These are phyloP conservation scores for Pogonophryne albipinna DNA, from an alignment of 2,797 vertebrate species.

Conservation along the genomic window DNA sequence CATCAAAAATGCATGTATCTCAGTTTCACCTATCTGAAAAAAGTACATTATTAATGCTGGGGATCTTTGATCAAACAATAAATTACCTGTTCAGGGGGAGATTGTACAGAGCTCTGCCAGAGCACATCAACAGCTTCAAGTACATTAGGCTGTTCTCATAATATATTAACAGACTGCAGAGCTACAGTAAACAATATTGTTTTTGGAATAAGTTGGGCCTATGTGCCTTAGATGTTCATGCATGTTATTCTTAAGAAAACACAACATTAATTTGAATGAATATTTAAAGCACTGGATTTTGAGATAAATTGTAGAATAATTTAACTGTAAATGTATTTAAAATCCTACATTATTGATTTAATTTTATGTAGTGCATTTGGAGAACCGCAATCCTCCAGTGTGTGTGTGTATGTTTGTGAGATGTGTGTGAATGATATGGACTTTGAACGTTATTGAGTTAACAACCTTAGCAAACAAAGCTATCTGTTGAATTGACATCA, in stretches of 20 bases:
- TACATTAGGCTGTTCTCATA: neutral
- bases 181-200: neutral
- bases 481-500: neutral
- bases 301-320: neutral
- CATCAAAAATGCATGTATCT: slow-evolving; percentile 80
- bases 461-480: slow-evolving; percentile 45
- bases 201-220: neutral
- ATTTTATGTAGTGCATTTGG: neutral
- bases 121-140: slow-evolving; percentile 20
- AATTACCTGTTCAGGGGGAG: slow-evolving; percentile 64
- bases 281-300: neutral
- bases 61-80: slow-evolving; percentile 84
- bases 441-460: slow-evolving; percentile 9
- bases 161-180: neutral
- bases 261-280: neutral
- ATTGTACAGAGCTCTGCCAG: slow-evolving; percentile 57
- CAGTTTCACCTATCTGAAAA: slow-evolving; percentile 73
- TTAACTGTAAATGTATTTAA: neutral
- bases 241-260: slow-evolving; percentile 7
- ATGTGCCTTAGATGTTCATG: no score
- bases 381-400: neutral
- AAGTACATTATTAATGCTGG: slow-evolving; percentile 81
- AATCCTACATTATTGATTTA: neutral
- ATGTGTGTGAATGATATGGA: slow-evolving; percentile 3
- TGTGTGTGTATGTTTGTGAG: slow-evolving; percentile 26